phyloP scores from a whole-genome alignment of 2,888 invertebrate genomes.

The Zonitis immaculata region DNA sequence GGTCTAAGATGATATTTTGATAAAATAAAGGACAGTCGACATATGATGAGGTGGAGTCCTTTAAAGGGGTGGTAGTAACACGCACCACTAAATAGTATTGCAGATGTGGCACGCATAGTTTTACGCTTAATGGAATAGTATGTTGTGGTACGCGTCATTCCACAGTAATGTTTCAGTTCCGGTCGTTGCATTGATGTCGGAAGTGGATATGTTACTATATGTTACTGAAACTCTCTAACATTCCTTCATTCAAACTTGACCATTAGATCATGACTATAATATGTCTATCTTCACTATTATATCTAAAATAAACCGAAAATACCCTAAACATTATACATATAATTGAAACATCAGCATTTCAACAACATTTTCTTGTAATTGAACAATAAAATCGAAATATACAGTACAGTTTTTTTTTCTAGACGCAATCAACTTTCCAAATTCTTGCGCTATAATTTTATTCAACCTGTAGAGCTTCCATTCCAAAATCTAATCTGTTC shows the following conservation, averaged over 20 bases:
- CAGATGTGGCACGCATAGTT: conserved; percentile 45
- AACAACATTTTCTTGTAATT: background rate
- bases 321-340: too few relatives aligned
- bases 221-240: conserved; percentile 19
- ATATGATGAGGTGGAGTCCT: conserved; percentile 14
- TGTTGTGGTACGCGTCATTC: conserved; percentile 25
- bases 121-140: conserved; percentile 36
- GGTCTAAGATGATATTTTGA: conserved; percentile 4
- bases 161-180: conserved; percentile 38
- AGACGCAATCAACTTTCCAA: background rate
- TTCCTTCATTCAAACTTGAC: conserved; percentile 20
- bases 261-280: background rate
- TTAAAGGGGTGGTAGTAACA: conserved; percentile 24
- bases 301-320: background rate
- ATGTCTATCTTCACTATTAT: background rate
- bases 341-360: too few relatives aligned
- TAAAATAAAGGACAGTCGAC: conserved; percentile 17
- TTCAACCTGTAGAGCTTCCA: background rate
- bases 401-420: too few relatives aligned
- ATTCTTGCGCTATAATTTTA: background rate
- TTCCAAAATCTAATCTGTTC: background rate
- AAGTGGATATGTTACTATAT: conserved; percentile 25
- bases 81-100: conserved; percentile 40
- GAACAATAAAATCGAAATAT: background rate
- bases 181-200: conserved; percentile 32